phyloP scores from a whole-genome alignment of 2,113 vertebrate genomes.

The Callopanchax toddi region DNA sequence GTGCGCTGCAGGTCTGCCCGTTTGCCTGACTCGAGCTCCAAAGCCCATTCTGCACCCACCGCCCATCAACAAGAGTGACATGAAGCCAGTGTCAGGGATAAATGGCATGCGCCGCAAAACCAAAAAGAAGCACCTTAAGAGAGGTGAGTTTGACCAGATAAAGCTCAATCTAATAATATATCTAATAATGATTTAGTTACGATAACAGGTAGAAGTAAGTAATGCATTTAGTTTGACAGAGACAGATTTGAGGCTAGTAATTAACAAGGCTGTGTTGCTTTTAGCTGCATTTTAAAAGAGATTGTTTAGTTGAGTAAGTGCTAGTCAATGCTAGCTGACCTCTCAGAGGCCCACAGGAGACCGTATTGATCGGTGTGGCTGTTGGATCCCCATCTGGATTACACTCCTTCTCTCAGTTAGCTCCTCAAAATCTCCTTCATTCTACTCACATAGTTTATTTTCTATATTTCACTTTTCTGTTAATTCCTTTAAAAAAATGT shows the following conservation, averaged over 20 bases:
- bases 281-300: constrained; percentile 10
- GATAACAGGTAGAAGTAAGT: no score
- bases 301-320: constrained; percentile 42
- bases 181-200: no score
- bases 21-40: constrained; percentile 94
- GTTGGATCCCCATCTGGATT: constrained; percentile 33
- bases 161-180: no score
- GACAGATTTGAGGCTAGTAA: constrained; percentile 9
- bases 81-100: constrained; percentile 92
- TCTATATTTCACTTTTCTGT: neutral
- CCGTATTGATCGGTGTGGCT: constrained; percentile 61
- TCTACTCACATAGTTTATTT: constrained; percentile 4
- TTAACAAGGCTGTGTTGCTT: constrained; percentile 26
- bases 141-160: constrained; percentile 86
- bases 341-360: constrained; percentile 18
- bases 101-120: constrained; percentile 94
- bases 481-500: no score
- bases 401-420: constrained; percentile 3
- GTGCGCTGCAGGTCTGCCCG: constrained; percentile 92
- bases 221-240: no score
- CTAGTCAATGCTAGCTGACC: constrained; percentile 47
- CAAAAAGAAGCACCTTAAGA: constrained; percentile 94
- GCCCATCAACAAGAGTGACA: constrained; percentile 93
- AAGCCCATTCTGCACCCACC: constrained; percentile 95
- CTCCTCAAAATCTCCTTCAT: no score